These are phyloP conservation scores for Agrotis exclamationis DNA, from an alignment of 2,888 invertebrate genomes.

Conservation along the genomic window DNA sequence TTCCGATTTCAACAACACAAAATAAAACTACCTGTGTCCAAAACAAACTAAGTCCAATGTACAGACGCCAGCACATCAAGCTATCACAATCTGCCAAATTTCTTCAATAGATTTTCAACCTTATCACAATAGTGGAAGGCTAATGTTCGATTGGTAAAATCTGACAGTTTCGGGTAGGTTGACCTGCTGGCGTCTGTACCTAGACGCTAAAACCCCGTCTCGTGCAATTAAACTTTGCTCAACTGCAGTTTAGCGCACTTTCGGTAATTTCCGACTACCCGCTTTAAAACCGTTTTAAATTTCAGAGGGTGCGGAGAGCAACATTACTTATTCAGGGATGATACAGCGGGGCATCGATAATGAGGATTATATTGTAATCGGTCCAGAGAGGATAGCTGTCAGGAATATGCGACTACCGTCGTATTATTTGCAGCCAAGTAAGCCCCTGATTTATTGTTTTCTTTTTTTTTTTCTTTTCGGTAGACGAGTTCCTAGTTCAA, in stretches of 20 bases:
- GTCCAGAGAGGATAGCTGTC: constrained; percentile 83
- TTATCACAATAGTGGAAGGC: no score
- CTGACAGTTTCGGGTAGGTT: no score
- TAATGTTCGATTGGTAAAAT: no score
- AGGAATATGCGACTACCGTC: constrained; percentile 82
- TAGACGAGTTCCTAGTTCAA: background rate
- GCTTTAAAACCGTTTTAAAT: constrained; percentile 58
- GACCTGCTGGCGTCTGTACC: no score
- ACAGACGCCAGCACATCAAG: no score
- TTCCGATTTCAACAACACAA: constrained; percentile 11
- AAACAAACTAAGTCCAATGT: constrained; percentile 26
- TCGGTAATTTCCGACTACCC: constrained; percentile 20
- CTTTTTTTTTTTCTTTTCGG: constrained; percentile 15
- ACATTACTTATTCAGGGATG: constrained; percentile 82
- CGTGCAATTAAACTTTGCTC: constrained; percentile 52
- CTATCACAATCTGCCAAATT: no score
- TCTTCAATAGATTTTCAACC: background rate
- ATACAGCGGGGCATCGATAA: constrained; percentile 79
- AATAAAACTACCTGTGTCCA: constrained; percentile 7
- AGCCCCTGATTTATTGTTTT: constrained; percentile 58
- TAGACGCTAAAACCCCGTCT: constrained; percentile 32
- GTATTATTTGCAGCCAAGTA: constrained; percentile 84
- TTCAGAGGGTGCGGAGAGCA: constrained; percentile 84
- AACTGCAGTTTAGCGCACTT: constrained; percentile 51
- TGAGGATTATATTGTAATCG: constrained; percentile 84